These are phyloP conservation scores for Anolis sagrei DNA, from an alignment of 2,113 vertebrate genomes.

Conservation along the genomic window DNA sequence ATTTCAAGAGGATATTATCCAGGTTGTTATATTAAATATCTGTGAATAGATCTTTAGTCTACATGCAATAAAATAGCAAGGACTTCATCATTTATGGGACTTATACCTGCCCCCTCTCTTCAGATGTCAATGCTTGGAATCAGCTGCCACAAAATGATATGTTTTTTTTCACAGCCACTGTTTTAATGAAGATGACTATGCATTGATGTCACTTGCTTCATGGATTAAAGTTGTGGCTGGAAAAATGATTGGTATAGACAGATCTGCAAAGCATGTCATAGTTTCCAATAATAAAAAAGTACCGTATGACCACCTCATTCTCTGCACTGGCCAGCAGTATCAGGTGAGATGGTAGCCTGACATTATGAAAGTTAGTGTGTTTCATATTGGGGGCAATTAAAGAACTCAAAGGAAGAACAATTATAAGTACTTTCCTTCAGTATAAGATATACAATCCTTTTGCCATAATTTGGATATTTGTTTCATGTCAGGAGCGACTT, in stretches of 20 bases:
- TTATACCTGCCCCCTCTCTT: conserved; percentile 35
- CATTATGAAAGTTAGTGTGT: fast-evolving
- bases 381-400: background rate
- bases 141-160: conserved; percentile 76
- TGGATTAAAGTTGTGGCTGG: conserved; percentile 84
- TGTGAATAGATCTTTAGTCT: conserved; percentile 40
- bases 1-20: conserved; percentile 58
- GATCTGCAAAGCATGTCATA: conserved; percentile 81
- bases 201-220: conserved; percentile 83
- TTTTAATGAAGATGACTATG: conserved; percentile 84
- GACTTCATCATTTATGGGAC: conserved; percentile 55
- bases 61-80: conserved; percentile 58
- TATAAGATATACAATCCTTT: background rate
- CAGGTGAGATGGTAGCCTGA: conserved; percentile 77
- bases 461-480: background rate
- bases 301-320: conserved; percentile 88
- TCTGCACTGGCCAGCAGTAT: conserved; percentile 90
- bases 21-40: conserved; percentile 57
- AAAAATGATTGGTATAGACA: conserved; percentile 89
- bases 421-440: background rate
- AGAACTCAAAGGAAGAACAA: background rate
- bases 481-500: too few relatives aligned
- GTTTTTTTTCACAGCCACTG: conserved; percentile 83
- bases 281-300: conserved; percentile 78
- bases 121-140: conserved; percentile 78